These are phyloP conservation scores for Spheniscus humboldti DNA, from an alignment of 2,797 vertebrate species.

Conservation along the genomic window DNA sequence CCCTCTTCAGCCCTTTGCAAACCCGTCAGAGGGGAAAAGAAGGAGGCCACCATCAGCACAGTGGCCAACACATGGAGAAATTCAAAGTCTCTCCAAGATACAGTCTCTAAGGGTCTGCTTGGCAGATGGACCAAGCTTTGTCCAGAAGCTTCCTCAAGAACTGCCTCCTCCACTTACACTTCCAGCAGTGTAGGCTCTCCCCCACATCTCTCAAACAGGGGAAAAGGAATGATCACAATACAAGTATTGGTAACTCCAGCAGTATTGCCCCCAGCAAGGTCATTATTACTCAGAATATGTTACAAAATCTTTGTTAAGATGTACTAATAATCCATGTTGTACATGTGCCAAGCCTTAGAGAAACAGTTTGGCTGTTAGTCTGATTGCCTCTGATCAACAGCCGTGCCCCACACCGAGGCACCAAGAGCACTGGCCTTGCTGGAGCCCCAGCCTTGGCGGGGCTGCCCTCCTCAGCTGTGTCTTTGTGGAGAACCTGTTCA, in stretches of 20 bases:
- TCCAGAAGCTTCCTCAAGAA: neutral
- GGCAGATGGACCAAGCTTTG: neutral
- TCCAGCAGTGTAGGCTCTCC: neutral
- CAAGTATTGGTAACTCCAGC: neutral
- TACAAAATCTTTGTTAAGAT: neutral
- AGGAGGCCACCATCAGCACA: neutral
- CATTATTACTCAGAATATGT: neutral
- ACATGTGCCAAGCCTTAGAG: neutral
- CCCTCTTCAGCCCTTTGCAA: neutral
- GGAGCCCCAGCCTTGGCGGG: neutral
- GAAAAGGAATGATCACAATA: neutral
- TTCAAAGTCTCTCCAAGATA: neutral
- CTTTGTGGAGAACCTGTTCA: neutral
- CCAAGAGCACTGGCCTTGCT: neutral
- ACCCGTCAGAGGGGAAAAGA: neutral
- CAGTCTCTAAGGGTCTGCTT: neutral
- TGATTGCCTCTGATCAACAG: neutral
- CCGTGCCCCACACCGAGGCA: neutral
- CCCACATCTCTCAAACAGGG: neutral
- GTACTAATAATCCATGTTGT: neutral
- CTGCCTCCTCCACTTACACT: neutral
- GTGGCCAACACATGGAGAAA: neutral
- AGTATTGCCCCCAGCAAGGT: neutral
- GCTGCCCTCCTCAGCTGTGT: neutral
- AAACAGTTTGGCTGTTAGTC: neutral